phyloP scores from a whole-genome alignment of 2,113 vertebrate species.

The Hippolais icterina region DNA sequence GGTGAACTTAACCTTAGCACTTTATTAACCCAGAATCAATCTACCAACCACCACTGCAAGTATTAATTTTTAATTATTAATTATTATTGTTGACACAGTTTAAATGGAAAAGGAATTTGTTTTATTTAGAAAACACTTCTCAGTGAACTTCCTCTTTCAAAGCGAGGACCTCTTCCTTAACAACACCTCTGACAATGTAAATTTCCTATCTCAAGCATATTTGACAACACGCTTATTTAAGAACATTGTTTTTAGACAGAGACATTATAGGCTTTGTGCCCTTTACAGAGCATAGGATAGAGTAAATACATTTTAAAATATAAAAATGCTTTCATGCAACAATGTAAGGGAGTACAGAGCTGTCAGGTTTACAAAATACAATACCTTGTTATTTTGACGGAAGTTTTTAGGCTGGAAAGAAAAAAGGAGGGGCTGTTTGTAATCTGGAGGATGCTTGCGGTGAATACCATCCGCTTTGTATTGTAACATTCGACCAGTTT shows the following conservation, averaged over 20 bases:
- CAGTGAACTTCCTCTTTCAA: not conserved
- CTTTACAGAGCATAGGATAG: not conserved
- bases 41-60: not conserved
- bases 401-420: conserved; percentile 95
- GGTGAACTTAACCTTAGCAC: not conserved
- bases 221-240: not conserved
- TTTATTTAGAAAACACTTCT: not conserved
- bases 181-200: not conserved
- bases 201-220: not conserved
- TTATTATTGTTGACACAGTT: not conserved
- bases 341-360: not conserved
- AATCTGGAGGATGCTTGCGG: conserved; percentile 91
- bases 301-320: not conserved
- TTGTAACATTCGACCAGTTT: conserved; percentile 90
- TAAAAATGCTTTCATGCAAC: not conserved
- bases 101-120: not conserved
- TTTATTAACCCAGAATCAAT: not conserved
- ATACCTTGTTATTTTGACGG: conserved; percentile 95
- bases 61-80: not conserved
- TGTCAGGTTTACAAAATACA: not conserved
- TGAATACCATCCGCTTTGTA: conserved; percentile 98
- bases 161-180: not conserved
- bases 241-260: not conserved
- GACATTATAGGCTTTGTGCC: not conserved
- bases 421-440: conserved; percentile 92